These are phyloP conservation scores for Parnassius glacialis DNA, from an alignment of 2,888 invertebrate species.

Conservation along the genomic window DNA sequence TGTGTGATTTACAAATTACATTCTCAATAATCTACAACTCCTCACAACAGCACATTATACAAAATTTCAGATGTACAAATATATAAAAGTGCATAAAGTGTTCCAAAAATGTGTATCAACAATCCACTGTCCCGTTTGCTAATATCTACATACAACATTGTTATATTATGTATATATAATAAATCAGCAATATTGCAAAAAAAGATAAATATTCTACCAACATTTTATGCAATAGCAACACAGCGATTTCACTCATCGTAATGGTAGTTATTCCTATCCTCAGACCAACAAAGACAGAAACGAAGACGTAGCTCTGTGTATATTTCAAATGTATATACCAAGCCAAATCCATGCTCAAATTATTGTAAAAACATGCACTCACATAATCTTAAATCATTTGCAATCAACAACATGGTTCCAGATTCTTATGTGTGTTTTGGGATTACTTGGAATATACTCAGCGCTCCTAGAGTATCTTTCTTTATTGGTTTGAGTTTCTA, in stretches of 20 bases:
- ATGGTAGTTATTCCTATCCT: background rate
- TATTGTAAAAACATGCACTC: no score
- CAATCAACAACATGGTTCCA: no score
- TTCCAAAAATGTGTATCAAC: constrained; percentile 74
- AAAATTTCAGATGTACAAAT: constrained; percentile 70
- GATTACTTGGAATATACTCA: no score
- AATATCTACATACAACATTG: constrained; percentile 38
- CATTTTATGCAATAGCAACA: constrained; percentile 36
- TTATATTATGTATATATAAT: constrained; percentile 25
- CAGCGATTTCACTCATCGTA: constrained; percentile 20
- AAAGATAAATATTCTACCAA: constrained; percentile 28
- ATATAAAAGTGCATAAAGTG: constrained; percentile 78
- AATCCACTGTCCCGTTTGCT: constrained; percentile 50
- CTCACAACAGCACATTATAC: constrained; percentile 65
- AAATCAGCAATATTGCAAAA: constrained; percentile 45
- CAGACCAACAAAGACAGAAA: no score
- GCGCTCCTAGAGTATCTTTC: no score
- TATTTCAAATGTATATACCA: no score
- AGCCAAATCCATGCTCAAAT: no score
- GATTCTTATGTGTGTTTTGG: no score
- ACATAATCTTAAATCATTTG: no score
- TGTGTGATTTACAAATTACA: constrained; percentile 8
- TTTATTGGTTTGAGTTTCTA: background rate
- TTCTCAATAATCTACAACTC: constrained; percentile 40
- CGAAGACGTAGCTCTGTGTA: no score